Base-by-base conservation (phyloP, 2,797 vertebrate species). In the Ambastaia sidthimunki region DNA sequence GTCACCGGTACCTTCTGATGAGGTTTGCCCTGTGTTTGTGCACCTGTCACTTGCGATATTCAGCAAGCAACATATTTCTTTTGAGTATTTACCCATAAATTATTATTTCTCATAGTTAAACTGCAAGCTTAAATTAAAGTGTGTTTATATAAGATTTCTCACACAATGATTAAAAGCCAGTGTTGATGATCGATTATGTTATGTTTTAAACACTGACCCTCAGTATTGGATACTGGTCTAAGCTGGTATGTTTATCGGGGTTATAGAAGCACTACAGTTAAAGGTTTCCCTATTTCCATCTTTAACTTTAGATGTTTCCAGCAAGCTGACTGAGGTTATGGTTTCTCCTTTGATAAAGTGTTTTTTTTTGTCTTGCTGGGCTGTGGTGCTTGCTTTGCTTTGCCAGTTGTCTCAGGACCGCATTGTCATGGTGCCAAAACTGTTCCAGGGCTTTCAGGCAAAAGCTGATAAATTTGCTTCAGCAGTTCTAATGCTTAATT, bases 11-110 rank as follows among this genome's bases (percentile, higher is more conserved):
- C 47, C 34, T 37, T 37, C 34, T 37, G 34, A 37, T 37, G 34
- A 55, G 19, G 19, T n/a, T 76, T 55, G 31, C 60, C 54, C n/a
- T 54, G 73, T 75, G 60, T 21, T 18, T 54, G 60, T 54, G 60
- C 12, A 54, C 62, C 28, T 67, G 3, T 37, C 34, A 37, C 34
- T 37, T 37, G 34, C 7, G 34, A 37, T 37, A 37, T 37, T 3
- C 34, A 37, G 34, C 12, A 34, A 65, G 44, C 18, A 65, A 19
- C 44, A n/a, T 74, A 50, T 63, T 48, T 34, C 3, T 75, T 28
- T 31, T 10, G 48, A 3, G 0, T 47, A 74, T 65, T 75, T 3
- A 3, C 1, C 2, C 34, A 37, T 3, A 5, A 37, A 37, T 37
- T 37, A 37, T 37, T 37, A n/a, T n/a, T n/a, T 37, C 34, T 37